Conservation (phyloP, 2,113 vertebrate genomes). For the Camelus bactrianus region DNA sequence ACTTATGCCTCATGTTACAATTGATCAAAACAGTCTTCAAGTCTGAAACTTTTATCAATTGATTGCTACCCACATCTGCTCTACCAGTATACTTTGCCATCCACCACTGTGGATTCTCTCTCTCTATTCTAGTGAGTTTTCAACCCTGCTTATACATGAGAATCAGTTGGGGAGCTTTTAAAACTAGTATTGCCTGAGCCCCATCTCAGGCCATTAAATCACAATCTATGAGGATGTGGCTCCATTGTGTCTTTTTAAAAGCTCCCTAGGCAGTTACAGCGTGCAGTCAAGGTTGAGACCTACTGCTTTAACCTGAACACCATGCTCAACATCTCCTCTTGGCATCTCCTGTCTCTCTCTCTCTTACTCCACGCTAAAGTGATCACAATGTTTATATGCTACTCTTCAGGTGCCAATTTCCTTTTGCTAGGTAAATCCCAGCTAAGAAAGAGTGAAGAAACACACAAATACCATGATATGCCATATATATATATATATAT, state of each 20-base stretch:
- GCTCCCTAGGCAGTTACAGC: not conserved
- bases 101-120: not conserved
- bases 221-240: not conserved
- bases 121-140: not conserved
- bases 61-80: not conserved
- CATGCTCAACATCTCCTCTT: not conserved
- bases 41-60: not conserved
- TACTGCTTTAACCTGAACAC: not conserved
- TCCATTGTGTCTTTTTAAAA: not conserved
- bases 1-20: not conserved
- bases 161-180: constrained; percentile 22
- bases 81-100: not conserved
- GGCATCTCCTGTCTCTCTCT: not conserved
- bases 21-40: not conserved
- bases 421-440: not conserved
- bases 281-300: not conserved
- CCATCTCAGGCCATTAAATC: constrained; percentile 49
- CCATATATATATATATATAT: not conserved
- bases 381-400: not conserved
- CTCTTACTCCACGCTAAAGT: not conserved
- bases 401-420: not conserved
- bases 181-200: constrained; percentile 17
- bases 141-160: not conserved
- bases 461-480: not conserved
- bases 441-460: not conserved